A percentile compares a stretch with the other conserved stretches of the same genome.
These are phyloP conservation scores for Leucozona laternaria DNA, from an alignment of 2,888 invertebrate species.

Conservation along the genomic window DNA sequence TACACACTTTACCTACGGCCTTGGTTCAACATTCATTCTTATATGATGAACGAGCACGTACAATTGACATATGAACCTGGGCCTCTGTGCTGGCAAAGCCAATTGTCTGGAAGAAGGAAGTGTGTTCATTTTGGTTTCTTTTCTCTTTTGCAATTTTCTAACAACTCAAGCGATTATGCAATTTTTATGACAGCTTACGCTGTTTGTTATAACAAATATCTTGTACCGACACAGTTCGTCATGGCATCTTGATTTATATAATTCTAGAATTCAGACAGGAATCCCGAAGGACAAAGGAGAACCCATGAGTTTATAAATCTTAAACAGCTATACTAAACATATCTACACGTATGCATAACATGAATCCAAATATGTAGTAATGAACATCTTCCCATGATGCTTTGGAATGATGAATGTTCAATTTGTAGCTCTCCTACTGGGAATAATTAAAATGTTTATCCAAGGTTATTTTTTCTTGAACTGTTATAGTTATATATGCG, in stretches of 20 bases:
- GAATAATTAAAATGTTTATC: slow-evolving; percentile 7
- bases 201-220: slow-evolving; percentile 12
- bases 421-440: background rate
- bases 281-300: background rate
- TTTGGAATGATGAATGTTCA: background rate
- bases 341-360: background rate
- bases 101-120: slow-evolving; percentile 39
- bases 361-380: background rate
- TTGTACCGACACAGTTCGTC: background rate
- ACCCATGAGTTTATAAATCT: background rate
- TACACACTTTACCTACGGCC: background rate
- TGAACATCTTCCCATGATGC: slow-evolving; percentile 6
- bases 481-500: background rate
- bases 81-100: slow-evolving; percentile 7
- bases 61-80: slow-evolving; percentile 51
- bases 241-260: slow-evolving; percentile 11
- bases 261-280: slow-evolving; percentile 5
- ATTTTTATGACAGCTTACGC: slow-evolving; percentile 38
- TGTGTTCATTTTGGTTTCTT: background rate
- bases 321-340: background rate
- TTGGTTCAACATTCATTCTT: background rate
- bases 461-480: background rate
- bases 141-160: slow-evolving; percentile 13
- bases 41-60: slow-evolving; percentile 61
- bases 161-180: slow-evolving; percentile 26